phyloP scores from a whole-genome alignment of 2,797 vertebrate genomes.

The Enteromius trimaculatus region DNA sequence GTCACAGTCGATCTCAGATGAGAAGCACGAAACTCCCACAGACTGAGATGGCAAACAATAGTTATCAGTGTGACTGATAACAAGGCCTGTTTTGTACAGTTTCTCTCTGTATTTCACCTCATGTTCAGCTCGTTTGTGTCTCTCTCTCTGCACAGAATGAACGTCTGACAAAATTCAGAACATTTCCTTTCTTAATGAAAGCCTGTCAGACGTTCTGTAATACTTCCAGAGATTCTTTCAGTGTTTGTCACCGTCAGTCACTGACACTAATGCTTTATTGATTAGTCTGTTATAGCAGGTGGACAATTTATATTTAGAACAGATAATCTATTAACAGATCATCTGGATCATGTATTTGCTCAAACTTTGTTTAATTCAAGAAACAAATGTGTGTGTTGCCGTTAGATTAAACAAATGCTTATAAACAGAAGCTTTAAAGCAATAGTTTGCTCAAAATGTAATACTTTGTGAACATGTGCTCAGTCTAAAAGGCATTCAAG shows the following conservation, averaged over 20 bases:
- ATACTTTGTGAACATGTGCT: neutral
- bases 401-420: neutral
- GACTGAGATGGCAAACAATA: constrained; percentile 54
- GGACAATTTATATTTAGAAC: neutral
- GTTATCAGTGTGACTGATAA: constrained; percentile 49
- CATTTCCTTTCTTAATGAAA: neutral
- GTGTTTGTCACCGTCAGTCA: constrained; percentile 1
- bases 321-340: neutral
- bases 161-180: neutral
- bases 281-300: neutral
- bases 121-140: neutral
- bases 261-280: neutral
- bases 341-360: neutral
- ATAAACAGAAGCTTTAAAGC: neutral
- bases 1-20: constrained; percentile 64
- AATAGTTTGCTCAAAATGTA: neutral
- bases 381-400: neutral
- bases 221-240: neutral
- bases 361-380: too few species aligned
- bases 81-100: constrained; percentile 19
- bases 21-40: constrained; percentile 56
- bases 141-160: neutral
- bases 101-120: constrained; percentile 10
- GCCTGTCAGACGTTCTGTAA: neutral
- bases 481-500: neutral